Percentiles rank a stretch among this genome's conserved stretches.
phyloP scores from a whole-genome alignment of 2,888 invertebrate species.

The Calameuta filiformis region DNA sequence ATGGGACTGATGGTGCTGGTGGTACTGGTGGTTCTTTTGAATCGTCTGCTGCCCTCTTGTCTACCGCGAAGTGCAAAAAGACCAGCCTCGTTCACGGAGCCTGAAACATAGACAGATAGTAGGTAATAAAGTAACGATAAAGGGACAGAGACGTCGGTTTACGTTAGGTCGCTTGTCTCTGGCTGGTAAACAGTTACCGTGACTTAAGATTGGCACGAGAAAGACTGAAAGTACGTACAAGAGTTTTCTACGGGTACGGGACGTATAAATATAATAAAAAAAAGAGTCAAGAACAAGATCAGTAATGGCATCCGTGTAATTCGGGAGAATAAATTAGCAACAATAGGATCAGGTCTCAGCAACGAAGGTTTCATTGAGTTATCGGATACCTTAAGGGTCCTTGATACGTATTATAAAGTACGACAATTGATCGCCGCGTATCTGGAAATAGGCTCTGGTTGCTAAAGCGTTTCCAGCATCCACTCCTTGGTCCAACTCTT shows the following conservation, averaged over 20 bases:
- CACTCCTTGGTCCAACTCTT: background rate
- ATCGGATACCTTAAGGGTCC: background rate
- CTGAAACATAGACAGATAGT: conserved; percentile 38
- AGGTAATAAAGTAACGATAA: background rate
- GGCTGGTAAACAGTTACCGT: background rate
- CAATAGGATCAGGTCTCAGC: background rate
- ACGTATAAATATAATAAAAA: background rate
- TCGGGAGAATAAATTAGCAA: background rate
- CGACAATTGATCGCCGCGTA: background rate
- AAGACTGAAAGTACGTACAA: background rate
- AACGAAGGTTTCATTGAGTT: background rate
- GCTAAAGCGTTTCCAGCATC: background rate
- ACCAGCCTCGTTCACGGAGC: conserved; percentile 60
- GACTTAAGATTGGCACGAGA: background rate
- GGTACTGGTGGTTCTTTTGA: conserved; percentile 53
- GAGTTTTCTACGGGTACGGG: background rate
- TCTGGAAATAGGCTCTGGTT: background rate
- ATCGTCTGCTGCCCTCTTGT: conserved; percentile 54
- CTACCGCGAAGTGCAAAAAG: conserved; percentile 58
- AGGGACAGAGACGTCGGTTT: background rate
- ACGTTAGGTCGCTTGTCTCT: background rate
- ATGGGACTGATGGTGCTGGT: conserved; percentile 28
- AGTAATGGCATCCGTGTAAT: background rate
- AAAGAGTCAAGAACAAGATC: background rate
- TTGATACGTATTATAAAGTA: background rate